Percentiles rank a stretch among this genome's conserved stretches.
Conservation (phyloP, 2,888 invertebrate genomes). For the Scaptomyza parva region DNA sequence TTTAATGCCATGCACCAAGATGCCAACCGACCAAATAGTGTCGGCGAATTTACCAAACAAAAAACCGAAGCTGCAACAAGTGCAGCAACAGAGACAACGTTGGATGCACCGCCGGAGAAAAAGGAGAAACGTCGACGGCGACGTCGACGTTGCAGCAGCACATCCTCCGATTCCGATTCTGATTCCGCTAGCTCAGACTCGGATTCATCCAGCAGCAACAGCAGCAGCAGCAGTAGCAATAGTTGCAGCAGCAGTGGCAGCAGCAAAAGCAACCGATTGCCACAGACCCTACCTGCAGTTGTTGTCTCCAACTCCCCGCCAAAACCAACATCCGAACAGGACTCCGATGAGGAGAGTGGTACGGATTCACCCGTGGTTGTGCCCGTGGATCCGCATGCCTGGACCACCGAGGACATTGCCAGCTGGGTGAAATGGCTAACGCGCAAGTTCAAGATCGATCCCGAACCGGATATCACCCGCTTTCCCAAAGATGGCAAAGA, state of each 20-base stretch:
- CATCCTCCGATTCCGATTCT: conserved; percentile 27
- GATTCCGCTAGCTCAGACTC: conserved; percentile 40
- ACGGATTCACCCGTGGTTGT: conserved; percentile 73
- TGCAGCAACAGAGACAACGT: conserved; percentile 60
- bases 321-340: background rate
- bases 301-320: conserved; percentile 31
- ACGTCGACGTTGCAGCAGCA: conserved; percentile 43
- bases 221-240: conserved; percentile 20
- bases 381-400: conserved; percentile 87
- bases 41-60: conserved; percentile 51
- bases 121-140: conserved; percentile 25
- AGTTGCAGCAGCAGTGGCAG: conserved; percentile 23
- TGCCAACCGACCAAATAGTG: conserved; percentile 59
- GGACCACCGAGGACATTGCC: conserved; percentile 87
- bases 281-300: conserved; percentile 1
- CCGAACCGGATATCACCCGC: conserved; percentile 85
- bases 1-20: conserved; percentile 77
- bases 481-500: conserved; percentile 87
- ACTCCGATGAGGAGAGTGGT: conserved; percentile 44
- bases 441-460: conserved; percentile 87
- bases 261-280: conserved; percentile 21
- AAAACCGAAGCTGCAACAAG: conserved; percentile 58
- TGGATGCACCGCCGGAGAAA: conserved; percentile 40
- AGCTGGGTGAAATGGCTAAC: conserved; percentile 88
- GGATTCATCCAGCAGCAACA: conserved; percentile 28